Base-by-base conservation (phyloP, 2,113 vertebrate genomes). In the Argyrosomus japonicus region DNA sequence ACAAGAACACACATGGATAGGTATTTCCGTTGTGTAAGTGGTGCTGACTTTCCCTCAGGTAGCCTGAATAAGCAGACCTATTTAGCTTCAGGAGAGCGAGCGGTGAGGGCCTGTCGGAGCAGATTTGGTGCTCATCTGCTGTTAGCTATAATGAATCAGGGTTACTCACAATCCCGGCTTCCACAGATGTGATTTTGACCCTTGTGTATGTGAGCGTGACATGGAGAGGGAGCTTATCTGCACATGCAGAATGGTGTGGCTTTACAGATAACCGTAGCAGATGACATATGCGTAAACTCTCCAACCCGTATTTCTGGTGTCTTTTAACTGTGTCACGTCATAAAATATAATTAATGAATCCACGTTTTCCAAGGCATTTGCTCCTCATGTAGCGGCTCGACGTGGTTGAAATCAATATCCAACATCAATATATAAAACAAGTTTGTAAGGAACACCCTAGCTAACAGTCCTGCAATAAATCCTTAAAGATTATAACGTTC, bases 61-160 rank as follows among this genome's bases (percentile, higher is more conserved):
- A 68, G 65, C 60, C 77, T 54, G 29, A 82, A 90, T 88, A 85
- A 86, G 81, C 78, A 90, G 85, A 87, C 82, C 89, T 83, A 83
- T 87, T 92, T 90, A 87, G 75, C 75, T 75, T 45, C 11, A 50
- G 23, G 27, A 45, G 62, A 36, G 62, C 27, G 40, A 68, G 50
- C 43, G 21, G 36, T 13, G 61, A 76, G 61, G 60, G 69, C 53
- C 79, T 21, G 76, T 81, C 71, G 15, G 60, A 64, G 77, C 43
- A 53, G 70, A 76, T 85, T 57, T 62, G 67, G 25, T 56, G 67
- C 67, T 85, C 68, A 23, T 77, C 11, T 51, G 53, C 60, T 75
- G 62, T 53, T 77, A 0, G 68, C 7, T 45, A n/a, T 71, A 74
- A 69, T 63, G 62, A 85, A 77, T 71, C 63, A 3, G 27, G 75